Conservation (phyloP, 2,113 vertebrate species). For the Hystrix cristata region DNA sequence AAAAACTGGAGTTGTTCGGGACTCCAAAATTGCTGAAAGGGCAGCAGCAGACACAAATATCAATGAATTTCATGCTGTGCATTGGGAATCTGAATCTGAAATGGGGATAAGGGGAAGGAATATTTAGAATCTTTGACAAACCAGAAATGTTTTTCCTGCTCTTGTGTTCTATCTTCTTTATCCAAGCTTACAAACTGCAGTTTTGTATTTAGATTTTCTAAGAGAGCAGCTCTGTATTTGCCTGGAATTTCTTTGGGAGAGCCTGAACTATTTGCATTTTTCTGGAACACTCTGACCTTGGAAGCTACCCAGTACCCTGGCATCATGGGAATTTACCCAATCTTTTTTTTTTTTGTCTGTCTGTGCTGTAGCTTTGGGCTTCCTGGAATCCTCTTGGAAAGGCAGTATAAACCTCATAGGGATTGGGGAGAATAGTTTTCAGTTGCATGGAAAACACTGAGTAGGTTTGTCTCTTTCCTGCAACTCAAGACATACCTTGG, state of each 20-base stretch:
- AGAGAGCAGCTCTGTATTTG: slow-evolving; percentile 54
- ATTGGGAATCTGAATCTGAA: background rate
- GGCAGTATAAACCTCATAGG: background rate
- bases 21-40: background rate
- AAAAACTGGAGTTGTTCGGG: background rate
- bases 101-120: background rate
- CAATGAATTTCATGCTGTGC: background rate
- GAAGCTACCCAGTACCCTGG: slow-evolving; percentile 62
- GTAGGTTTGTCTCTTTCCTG: background rate
- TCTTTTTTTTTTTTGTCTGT: background rate
- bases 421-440: background rate
- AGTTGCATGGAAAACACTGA: background rate
- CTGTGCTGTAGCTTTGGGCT: slow-evolving; percentile 54
- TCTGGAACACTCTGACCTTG: slow-evolving; percentile 67
- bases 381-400: slow-evolving; percentile 48
- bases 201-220: background rate
- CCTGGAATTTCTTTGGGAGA: slow-evolving; percentile 57
- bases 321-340: slow-evolving; percentile 69
- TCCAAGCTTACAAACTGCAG: background rate
- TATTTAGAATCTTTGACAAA: background rate
- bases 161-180: background rate
- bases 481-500: background rate
- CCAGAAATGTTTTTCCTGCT: background rate
- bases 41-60: background rate
- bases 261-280: slow-evolving; percentile 65